phyloP scores from a whole-genome alignment of 2,888 invertebrate genomes.

The Caenorhabditis uteleia region DNA sequence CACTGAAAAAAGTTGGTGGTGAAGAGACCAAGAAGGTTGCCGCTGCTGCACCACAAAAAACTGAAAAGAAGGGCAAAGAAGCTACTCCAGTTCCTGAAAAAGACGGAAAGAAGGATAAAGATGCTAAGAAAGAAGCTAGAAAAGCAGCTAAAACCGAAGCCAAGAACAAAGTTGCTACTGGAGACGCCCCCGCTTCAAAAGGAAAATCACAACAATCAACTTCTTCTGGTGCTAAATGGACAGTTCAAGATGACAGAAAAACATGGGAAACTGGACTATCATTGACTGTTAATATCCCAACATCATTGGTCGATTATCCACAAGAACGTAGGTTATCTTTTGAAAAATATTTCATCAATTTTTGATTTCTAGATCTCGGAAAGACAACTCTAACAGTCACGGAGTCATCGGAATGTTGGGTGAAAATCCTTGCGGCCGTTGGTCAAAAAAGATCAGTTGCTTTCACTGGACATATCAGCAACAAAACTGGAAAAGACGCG shows the following conservation, averaged over 20 bases:
- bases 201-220: slow-evolving; percentile 2
- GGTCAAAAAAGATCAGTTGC: slow-evolving; percentile 38
- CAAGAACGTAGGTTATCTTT: slow-evolving; percentile 18
- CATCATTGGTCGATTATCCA: slow-evolving; percentile 13
- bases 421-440: slow-evolving; percentile 28
- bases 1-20: background rate
- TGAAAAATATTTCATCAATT: slow-evolving; percentile 1
- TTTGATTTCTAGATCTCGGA: slow-evolving; percentile 19
- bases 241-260: slow-evolving; percentile 37
- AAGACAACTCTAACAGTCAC: slow-evolving; percentile 21
- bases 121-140: slow-evolving; percentile 33
- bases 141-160: slow-evolving; percentile 49
- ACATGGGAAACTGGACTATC: slow-evolving; percentile 46
- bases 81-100: background rate
- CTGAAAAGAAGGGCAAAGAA: slow-evolving; percentile 1
- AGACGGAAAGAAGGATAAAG: slow-evolving; percentile 20
- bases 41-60: background rate
- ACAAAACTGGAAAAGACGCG: slow-evolving; percentile 24
- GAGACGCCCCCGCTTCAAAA: slow-evolving; percentile 10
- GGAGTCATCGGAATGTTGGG: slow-evolving; percentile 35
- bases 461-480: slow-evolving; percentile 36
- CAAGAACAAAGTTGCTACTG: slow-evolving; percentile 32
- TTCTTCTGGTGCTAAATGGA: slow-evolving; percentile 7
- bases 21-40: background rate
- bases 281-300: slow-evolving; percentile 39